Evolutionary conservation across 2,888 invertebrate genomes (phyloP).

Genomic region (Drosophila mimica): DNA sequence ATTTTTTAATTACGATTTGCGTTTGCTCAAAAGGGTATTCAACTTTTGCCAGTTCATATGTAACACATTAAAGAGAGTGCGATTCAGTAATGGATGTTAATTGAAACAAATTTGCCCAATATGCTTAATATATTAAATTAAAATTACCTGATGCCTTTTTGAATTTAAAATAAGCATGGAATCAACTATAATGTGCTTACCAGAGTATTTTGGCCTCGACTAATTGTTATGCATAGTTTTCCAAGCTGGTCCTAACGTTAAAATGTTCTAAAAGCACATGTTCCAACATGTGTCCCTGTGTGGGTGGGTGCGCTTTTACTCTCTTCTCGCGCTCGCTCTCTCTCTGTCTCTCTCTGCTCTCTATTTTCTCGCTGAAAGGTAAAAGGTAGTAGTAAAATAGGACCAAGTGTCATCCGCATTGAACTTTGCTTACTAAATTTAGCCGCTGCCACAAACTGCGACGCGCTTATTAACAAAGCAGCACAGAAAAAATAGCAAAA

Average conservation of each 20-base stretch:
- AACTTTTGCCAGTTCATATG: constrained; percentile 7
- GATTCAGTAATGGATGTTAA: neutral
- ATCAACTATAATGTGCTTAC: neutral
- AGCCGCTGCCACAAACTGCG: constrained; percentile 64
- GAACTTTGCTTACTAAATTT: constrained; percentile 73
- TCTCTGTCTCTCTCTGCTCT: neutral
- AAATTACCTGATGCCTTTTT: neutral
- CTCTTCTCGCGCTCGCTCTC: neutral
- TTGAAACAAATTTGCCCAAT: neutral
- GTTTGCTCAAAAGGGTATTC: constrained; percentile 18
- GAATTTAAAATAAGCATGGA: neutral
- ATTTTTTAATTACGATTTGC: constrained; percentile 58
- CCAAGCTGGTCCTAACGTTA: constrained; percentile 36
- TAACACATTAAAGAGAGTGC: neutral
- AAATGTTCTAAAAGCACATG: constrained; percentile 38
- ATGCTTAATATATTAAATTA: neutral
- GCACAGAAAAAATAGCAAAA: constrained; percentile 23
- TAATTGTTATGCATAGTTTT: neutral
- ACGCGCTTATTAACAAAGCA: constrained; percentile 66
- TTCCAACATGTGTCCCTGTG: constrained; percentile 9
- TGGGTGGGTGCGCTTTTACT: neutral
- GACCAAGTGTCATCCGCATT: constrained; percentile 48
- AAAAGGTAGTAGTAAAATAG: constrained; percentile 37
- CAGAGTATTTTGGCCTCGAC: constrained; percentile 22
- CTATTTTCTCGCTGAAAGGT: neutral